Conservation (phyloP, 2,888 invertebrate species). For the Steromphala cineraria region DNA sequence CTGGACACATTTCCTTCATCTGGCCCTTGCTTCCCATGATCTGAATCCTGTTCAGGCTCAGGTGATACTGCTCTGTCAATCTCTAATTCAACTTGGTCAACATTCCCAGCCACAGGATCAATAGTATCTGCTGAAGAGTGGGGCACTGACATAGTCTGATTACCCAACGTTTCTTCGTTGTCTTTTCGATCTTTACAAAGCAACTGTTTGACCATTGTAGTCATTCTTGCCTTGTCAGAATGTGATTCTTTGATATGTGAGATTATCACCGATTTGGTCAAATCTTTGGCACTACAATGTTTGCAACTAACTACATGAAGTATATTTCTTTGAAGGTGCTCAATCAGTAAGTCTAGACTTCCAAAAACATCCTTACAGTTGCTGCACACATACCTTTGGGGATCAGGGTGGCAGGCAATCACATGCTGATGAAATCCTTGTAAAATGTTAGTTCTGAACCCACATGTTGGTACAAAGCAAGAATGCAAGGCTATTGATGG, state of each 20-base stretch:
- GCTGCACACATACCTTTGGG: neutral
- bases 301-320: slow-evolving; percentile 7
- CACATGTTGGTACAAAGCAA: neutral
- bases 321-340: neutral
- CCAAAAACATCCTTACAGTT: neutral
- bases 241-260: neutral
- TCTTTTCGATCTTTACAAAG: slow-evolving; percentile 15
- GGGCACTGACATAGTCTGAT: neutral
- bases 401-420: neutral
- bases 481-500: neutral
- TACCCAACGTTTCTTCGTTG: neutral
- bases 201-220: neutral
- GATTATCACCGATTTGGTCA: neutral
- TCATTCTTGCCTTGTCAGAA: slow-evolving; percentile 7
- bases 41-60: neutral
- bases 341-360: neutral
- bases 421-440: neutral
- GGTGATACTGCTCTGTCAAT: neutral
- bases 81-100: neutral
- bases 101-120: neutral
- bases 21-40: neutral
- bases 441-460: neutral
- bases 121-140: neutral
- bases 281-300: slow-evolving; percentile 3
- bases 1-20: neutral